Evolutionary conservation across 2,113 vertebrate species (phyloP).

Genomic region (Meriones unguiculatus): DNA sequence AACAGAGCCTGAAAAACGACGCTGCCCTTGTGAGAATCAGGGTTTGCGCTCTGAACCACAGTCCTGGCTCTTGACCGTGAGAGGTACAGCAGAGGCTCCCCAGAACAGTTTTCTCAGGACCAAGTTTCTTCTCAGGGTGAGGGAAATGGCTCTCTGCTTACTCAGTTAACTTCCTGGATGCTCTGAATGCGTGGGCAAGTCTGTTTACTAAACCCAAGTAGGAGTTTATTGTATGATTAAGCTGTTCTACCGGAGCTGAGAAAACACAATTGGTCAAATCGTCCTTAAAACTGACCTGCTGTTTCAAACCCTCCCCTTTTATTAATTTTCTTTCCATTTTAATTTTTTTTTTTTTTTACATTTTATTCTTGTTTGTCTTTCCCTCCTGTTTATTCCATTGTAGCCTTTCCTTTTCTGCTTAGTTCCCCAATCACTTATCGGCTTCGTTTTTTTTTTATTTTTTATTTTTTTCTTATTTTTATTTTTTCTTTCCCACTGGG

Average conservation of each 20-base stretch:
- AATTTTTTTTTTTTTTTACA: neutral
- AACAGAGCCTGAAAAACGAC: neutral
- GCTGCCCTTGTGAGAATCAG: neutral
- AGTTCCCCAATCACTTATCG: too few species aligned
- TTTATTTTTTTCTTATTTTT: neutral
- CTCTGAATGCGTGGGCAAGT: neutral
- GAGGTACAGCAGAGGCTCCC: neutral
- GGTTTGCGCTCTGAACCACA: neutral
- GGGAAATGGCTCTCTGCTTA: neutral
- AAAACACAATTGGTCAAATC: neutral
- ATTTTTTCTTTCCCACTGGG: neutral
- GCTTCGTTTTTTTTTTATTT: too few species aligned
- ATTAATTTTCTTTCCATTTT: neutral
- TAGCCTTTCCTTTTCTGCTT: rapidly evolving
- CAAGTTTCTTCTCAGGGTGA: neutral
- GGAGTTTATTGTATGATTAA: neutral
- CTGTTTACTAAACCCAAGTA: neutral
- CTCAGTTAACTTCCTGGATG: conserved; percentile 29
- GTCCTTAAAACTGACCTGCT: neutral
- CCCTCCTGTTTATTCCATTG: neutral
- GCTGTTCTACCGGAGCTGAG: neutral
- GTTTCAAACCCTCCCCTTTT: neutral
- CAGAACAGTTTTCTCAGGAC: neutral
- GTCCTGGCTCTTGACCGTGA: neutral
- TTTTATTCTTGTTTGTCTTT: neutral